Conservation (phyloP, 64 coral and sea anemone species). For the Cladopsammia gracilis region DNA sequence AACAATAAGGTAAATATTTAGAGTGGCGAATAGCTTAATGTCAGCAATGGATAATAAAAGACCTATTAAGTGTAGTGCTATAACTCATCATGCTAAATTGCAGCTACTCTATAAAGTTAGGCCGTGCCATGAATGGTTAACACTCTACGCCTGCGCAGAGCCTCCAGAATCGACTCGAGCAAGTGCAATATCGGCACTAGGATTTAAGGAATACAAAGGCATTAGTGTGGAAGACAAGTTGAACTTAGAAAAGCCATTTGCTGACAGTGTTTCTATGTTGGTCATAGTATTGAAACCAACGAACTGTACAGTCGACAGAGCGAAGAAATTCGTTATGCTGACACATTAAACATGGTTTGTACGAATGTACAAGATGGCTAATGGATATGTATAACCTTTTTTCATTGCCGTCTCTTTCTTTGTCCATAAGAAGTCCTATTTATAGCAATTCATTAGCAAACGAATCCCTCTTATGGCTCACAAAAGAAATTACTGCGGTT, state of each 20-base stretch:
- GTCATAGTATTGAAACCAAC: background rate
- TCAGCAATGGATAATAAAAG: no score
- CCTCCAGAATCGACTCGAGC: background rate
- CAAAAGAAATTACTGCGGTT: background rate
- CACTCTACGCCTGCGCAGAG: background rate
- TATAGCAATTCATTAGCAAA: background rate
- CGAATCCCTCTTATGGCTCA: background rate
- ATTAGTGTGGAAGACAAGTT: background rate
- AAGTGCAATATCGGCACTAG: background rate
- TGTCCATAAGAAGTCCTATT: background rate
- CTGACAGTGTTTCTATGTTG: no score
- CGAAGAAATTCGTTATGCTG: background rate
- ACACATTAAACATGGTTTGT: background rate
- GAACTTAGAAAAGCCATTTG: no score
- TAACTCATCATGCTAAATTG: no score
- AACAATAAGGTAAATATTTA: background rate
- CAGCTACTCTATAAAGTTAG: no score
- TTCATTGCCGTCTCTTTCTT: background rate
- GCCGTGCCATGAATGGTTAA: background rate
- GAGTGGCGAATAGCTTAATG: background rate
- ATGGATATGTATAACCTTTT: background rate
- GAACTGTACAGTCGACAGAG: background rate
- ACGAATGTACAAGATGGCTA: background rate
- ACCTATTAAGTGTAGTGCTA: no score
- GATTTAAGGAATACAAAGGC: slow-evolving; percentile 3